These are phyloP conservation scores for Loriculus beryllinus DNA, from an alignment of 2,797 vertebrate species.

Conservation along the genomic window DNA sequence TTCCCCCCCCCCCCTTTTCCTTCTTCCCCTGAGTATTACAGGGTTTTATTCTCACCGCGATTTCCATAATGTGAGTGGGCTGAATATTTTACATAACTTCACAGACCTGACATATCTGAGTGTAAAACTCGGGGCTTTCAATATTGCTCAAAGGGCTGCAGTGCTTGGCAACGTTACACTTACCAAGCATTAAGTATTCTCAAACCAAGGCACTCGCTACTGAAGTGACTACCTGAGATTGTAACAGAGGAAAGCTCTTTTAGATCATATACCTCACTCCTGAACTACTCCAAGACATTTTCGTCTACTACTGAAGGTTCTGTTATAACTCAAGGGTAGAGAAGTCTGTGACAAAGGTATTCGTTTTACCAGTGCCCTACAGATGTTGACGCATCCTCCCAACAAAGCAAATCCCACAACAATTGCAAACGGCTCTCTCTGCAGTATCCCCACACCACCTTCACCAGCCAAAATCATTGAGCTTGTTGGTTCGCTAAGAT, in stretches of 20 bases:
- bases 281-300: accelerated
- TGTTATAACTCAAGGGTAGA: neutral
- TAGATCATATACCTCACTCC: neutral
- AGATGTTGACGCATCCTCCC: neutral
- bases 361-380: neutral
- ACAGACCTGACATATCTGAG: neutral
- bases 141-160: neutral
- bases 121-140: neutral
- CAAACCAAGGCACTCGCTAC: neutral
- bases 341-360: neutral
- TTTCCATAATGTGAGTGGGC: neutral
- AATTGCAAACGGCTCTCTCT: neutral
- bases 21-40: accelerated
- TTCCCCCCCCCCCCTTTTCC: accelerated
- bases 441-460: constrained; percentile 24
- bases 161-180: neutral
- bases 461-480: neutral
- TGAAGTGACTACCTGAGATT: neutral
- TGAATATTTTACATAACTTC: neutral
- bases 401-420: neutral
- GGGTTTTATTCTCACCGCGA: neutral
- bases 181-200: neutral
- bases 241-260: neutral
- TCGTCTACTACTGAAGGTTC: neutral
- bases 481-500: constrained; percentile 31